Conservation (phyloP, 2,113 vertebrate species). For the Arenaria interpres region DNA sequence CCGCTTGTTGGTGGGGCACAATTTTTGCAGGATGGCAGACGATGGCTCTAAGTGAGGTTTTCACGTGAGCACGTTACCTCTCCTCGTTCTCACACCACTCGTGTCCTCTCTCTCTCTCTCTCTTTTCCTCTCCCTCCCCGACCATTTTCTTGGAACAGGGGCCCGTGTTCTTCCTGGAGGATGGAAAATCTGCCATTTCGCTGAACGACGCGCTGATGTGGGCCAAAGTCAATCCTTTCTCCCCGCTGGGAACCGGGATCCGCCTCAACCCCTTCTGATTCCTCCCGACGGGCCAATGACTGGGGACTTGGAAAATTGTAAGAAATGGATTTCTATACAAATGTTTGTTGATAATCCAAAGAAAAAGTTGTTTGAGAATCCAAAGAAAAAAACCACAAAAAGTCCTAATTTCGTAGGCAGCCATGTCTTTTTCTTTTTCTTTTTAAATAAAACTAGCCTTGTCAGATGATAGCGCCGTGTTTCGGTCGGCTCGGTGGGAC, state of each 20-base stretch:
- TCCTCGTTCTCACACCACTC: background rate
- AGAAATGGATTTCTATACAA: slow-evolving; percentile 51
- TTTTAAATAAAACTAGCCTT: background rate
- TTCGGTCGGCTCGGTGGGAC: background rate
- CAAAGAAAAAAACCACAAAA: slow-evolving; percentile 54
- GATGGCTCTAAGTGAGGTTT: background rate
- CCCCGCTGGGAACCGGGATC: slow-evolving; percentile 93
- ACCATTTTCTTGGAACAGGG: slow-evolving; percentile 75
- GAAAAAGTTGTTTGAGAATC: slow-evolving; percentile 47
- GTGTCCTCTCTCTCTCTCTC: background rate
- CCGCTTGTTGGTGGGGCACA: too few relatives aligned
- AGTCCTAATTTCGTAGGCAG: slow-evolving; percentile 15
- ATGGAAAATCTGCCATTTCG: slow-evolving; percentile 92
- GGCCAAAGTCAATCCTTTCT: slow-evolving; percentile 98
- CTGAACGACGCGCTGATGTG: slow-evolving; percentile 98
- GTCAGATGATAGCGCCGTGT: background rate
- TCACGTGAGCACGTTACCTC: background rate
- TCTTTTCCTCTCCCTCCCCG: background rate
- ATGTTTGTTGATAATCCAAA: slow-evolving; percentile 61
- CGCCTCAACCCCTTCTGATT: slow-evolving; percentile 95
- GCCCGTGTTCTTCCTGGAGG: slow-evolving; percentile 93
- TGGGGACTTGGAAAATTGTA: slow-evolving; percentile 17
- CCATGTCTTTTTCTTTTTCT: background rate
- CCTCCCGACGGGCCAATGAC: slow-evolving; percentile 14
- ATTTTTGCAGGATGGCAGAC: too few relatives aligned